Evolutionary conservation across 2,797 vertebrate genomes (phyloP).

Genomic region (Rhinoraja longicauda): DNA sequence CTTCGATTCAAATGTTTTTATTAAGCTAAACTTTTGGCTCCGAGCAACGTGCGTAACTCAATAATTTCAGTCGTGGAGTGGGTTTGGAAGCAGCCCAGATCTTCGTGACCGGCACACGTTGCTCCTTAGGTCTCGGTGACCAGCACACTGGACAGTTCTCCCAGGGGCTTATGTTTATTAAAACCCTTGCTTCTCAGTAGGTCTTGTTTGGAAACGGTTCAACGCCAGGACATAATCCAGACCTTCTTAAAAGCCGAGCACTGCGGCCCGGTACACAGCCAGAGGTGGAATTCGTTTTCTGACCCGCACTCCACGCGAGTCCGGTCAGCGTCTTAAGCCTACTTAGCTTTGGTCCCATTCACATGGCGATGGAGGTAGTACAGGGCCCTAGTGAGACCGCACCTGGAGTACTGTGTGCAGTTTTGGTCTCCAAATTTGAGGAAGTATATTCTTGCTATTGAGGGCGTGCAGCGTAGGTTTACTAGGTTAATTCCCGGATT

Average conservation of each 20-base stretch:
- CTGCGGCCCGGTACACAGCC: background rate
- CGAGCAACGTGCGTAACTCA: background rate
- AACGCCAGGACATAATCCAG: conserved; percentile 5
- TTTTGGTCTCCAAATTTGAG: no score
- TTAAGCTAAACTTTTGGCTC: background rate
- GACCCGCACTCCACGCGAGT: no score
- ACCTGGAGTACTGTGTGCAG: no score
- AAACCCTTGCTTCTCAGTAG: background rate
- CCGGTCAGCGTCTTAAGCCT: background rate
- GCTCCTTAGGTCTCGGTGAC: background rate
- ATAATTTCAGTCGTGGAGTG: background rate
- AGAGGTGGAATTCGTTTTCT: background rate
- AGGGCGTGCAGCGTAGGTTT: no score
- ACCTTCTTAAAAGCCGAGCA: conserved; percentile 15
- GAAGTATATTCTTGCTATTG: no score
- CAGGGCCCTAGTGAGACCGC: no score
- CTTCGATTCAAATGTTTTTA: background rate
- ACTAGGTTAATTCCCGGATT: no score
- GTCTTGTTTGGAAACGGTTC: background rate
- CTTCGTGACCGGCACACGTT: background rate
- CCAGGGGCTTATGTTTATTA: background rate
- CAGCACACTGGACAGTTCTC: background rate
- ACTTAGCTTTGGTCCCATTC: background rate
- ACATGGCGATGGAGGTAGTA: background rate
- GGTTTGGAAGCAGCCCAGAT: background rate